Percentiles rank a stretch among this genome's conserved stretches.
phyloP scores from a whole-genome alignment of 2,888 invertebrate species.

The Incurvaria masculella region DNA sequence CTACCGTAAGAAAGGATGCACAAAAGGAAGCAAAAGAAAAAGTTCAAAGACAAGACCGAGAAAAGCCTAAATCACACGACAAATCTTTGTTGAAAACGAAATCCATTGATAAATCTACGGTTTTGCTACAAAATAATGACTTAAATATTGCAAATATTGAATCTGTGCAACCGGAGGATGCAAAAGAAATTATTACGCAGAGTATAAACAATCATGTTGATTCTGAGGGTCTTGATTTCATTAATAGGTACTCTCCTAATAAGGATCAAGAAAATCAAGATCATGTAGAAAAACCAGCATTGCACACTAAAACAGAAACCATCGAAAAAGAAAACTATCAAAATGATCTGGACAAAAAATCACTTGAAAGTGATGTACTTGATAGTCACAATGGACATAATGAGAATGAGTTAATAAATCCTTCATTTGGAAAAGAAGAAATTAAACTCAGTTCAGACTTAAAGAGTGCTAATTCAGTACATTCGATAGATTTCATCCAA shows the following conservation, averaged over 20 bases:
- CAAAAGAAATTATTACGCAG: background rate
- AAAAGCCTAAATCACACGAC: slow-evolving; percentile 4
- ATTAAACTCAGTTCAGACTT: too few relatives aligned
- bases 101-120: background rate
- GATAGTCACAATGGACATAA: background rate
- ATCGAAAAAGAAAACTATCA: background rate
- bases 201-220: background rate
- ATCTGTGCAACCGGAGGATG: too few relatives aligned
- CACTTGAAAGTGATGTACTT: background rate
- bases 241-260: too few relatives aligned
- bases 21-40: slow-evolving; percentile 31
- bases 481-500: too few relatives aligned
- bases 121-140: background rate
- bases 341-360: background rate
- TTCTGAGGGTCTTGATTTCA: too few relatives aligned
- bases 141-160: slow-evolving; percentile 1
- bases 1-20: slow-evolving; percentile 24
- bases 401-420: background rate
- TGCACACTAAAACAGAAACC: slow-evolving; percentile 6
- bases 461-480: too few relatives aligned
- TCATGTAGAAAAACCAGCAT: too few relatives aligned
- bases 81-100: slow-evolving; percentile 1
- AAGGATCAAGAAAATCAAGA: too few relatives aligned
- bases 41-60: slow-evolving; percentile 22
- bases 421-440: too few relatives aligned